A percentile compares a stretch with the other conserved stretches of the same genome.
Evolutionary conservation across 2,888 invertebrate species (phyloP).

Genomic region (Cetonia aurata): DNA sequence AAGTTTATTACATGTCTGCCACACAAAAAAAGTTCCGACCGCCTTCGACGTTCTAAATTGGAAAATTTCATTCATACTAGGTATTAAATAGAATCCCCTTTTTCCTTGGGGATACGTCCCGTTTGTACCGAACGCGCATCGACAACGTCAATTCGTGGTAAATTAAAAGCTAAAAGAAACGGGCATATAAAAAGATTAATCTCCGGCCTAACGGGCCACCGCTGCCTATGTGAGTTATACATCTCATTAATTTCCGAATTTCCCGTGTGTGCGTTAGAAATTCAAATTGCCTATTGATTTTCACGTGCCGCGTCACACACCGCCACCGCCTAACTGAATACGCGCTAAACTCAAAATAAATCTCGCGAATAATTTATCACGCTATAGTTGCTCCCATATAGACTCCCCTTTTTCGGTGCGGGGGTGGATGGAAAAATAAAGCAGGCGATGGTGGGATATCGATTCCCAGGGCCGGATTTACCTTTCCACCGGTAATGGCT

Average conservation of each 20-base stretch:
- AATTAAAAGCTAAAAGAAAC: too few species aligned
- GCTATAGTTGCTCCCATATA: not conserved
- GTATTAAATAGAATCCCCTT: too few species aligned
- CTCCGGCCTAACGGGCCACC: not conserved
- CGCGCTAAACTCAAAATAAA: slow-evolving; percentile 28
- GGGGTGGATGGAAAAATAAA: slow-evolving; percentile 15
- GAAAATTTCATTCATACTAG: too few species aligned
- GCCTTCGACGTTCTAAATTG: too few species aligned
- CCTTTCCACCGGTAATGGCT: slow-evolving; percentile 31
- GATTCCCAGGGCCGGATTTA: slow-evolving; percentile 29
- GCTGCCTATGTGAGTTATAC: slow-evolving; percentile 1
- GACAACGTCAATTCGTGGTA: too few species aligned
- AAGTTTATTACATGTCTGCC: too few species aligned
- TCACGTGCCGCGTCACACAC: slow-evolving; percentile 10
- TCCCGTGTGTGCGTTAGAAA: slow-evolving; percentile 5
- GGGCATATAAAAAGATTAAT: too few species aligned
- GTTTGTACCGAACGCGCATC: too few species aligned
- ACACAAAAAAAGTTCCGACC: too few species aligned
- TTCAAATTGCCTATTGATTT: slow-evolving; percentile 37
- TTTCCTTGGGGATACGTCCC: too few species aligned
- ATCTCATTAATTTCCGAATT: slow-evolving; percentile 32
- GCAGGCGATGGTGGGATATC: slow-evolving; percentile 21
- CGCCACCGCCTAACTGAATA: slow-evolving; percentile 26
- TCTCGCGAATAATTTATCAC: slow-evolving; percentile 38
- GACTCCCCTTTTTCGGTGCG: not conserved